Evolutionary conservation across 92 coral and sea anemone species (phyloP), one percentile per base, ranked within the genome.

Genomic region (Porites rus): DNA sequence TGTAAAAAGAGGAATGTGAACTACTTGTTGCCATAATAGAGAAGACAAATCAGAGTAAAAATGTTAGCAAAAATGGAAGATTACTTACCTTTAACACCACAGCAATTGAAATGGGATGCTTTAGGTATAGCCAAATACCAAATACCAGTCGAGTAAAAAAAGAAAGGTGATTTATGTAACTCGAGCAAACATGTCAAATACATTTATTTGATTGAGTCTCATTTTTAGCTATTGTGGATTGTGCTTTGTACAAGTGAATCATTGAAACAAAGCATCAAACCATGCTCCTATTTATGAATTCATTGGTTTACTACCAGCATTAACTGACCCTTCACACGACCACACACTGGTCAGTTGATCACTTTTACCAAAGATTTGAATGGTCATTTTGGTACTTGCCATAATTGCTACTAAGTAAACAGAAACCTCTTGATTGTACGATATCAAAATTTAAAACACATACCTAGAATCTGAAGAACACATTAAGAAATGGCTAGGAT

Each of bases 391-490:
- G 68, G 68, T 64, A 64, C 14, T 14, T n/a, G 68, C 68, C 68
- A 22, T 22, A 22, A 64, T 64, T 64, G 68, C 68, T 64, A 7
- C 19, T 64, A 64, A n/a, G 21, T 64, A 1, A 64, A 64, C 19
- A 14, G 68, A 10, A 64, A 64, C 16, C 0, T 64, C 68, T 64
- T 64, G 68, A 64, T 16, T 64, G 19, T 64, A 64, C 4, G 5
- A 64, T 64, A 64, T 64, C 68, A 64, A 64, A 10, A 64, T 64
- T 64, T 64, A 21, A 64, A 64, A 64, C 68, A 64, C 68, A 64
- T 28, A 28, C 3, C 2, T 28, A 28, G 19, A 21, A n/a, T 64
- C 68, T 76, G 70, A 69, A 76, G 80, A 38, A 69, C 70, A 76
- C 51, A 31, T 1, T 51, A 76, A 17, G 18, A 22, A 64, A 64